A percentile compares a stretch with the other conserved stretches of the same genome.
phyloP scores from a whole-genome alignment of 2,888 invertebrate genomes.

The Listrodromus nycthemerus region DNA sequence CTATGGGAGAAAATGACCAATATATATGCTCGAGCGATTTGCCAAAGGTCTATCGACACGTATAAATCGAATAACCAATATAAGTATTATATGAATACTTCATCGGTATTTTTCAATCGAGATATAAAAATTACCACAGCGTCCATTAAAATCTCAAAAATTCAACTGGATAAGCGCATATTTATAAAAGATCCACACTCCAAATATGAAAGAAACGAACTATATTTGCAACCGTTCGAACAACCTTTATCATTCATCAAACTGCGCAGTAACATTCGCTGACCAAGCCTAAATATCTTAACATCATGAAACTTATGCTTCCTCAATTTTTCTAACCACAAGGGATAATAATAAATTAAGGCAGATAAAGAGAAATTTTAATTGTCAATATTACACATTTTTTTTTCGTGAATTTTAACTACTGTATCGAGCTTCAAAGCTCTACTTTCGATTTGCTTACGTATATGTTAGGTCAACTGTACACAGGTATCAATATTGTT shows the following conservation, averaged over 20 bases:
- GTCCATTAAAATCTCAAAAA: constrained; percentile 34
- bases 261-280: constrained; percentile 24
- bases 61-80: constrained; percentile 50
- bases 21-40: constrained; percentile 70
- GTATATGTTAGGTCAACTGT: background rate
- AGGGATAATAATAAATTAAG: constrained; percentile 25
- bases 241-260: constrained; percentile 15
- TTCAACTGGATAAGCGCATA: constrained; percentile 7
- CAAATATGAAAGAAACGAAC: constrained; percentile 11
- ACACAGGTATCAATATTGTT: background rate
- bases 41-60: constrained; percentile 66
- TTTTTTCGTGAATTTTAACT: constrained; percentile 21
- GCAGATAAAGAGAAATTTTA: background rate
- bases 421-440: background rate
- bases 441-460: background rate
- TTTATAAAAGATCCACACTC: background rate
- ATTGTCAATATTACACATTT: constrained; percentile 45
- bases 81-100: constrained; percentile 23
- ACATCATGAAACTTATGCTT: constrained; percentile 28
- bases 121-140: constrained; percentile 15
- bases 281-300: constrained; percentile 26
- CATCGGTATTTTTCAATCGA: constrained; percentile 11
- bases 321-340: constrained; percentile 39
- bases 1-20: constrained; percentile 73
- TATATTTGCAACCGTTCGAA: background rate